Conservation (phyloP, 2,797 vertebrate species). For the Tragelaphus eurycerus region DNA sequence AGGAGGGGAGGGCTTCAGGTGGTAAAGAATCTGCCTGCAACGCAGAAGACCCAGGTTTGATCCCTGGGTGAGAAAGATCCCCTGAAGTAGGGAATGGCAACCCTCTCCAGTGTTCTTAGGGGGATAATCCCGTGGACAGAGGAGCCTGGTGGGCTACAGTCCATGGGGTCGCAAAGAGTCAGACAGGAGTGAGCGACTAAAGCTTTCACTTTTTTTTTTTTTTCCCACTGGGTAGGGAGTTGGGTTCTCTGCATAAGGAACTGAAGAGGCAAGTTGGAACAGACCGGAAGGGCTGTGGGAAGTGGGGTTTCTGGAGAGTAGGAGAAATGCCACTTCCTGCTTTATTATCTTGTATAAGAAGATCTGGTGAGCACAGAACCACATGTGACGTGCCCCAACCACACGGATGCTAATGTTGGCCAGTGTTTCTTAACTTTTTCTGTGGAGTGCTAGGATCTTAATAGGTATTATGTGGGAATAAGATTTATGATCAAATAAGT, state of each 20-base stretch:
- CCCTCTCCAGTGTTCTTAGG: not conserved
- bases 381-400: not conserved
- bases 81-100: not conserved
- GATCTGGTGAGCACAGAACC: not conserved
- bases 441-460: not conserved
- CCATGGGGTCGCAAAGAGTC: not conserved
- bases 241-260: not conserved
- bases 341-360: not conserved
- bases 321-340: not conserved
- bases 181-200: not conserved
- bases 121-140: not conserved
- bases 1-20: not conserved
- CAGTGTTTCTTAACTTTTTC: not conserved
- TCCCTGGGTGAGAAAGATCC: not conserved
- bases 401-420: not conserved
- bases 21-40: not conserved
- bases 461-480: not conserved
- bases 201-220: not conserved
- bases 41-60: not conserved
- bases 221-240: not conserved
- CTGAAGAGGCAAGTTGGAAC: not conserved
- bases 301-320: not conserved
- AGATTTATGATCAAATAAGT: conserved; percentile 2
- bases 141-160: not conserved
- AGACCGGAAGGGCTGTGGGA: not conserved